Evolutionary conservation across 2,888 invertebrate species (phyloP), one percentile per base, ranked within the genome.

Genomic region (Bimastos eiseni): DNA sequence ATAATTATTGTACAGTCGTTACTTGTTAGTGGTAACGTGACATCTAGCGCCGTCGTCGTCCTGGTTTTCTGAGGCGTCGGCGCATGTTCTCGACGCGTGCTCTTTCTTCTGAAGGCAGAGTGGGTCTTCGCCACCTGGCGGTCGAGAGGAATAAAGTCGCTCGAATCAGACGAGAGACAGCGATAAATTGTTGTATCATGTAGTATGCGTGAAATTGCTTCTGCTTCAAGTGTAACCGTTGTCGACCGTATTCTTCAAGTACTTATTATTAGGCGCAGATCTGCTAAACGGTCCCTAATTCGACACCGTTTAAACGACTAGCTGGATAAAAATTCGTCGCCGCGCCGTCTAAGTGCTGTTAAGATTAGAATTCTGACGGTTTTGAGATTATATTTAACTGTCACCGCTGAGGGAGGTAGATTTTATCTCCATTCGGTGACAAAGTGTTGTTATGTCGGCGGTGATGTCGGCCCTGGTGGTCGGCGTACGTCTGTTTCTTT

Each of bases 371-470:
- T 70, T 70, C 6, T 70, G 70, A 70, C 70, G n/a, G 11, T 70
- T 70, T 70, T 70, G n/a, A 70, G 70, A 70, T 70, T n/a, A 70
- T n/a, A 70, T 70, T 70, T 30, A 70, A 70, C n/a, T 70, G 70
- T 17, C 21, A 11, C 70, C 30, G 49, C 8, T 2, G 55, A 55
- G 24, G 55, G 24, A 30, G 55, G 55, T 11, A 19, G 2, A 1
- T 21, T 49, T 49, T 49, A 17, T 1, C 17, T n/a, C 21, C 1
- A 21, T 21, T 17, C 70, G 30, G 30, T 70, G 70, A 70, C 70
- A 70, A 49, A 49, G 70, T 70, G 70, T 70, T 70, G n/a, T 70
- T 70, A 70, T 70, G 70, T 70, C 70, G 70, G 70, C 70, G 55
- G 55, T 4, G 3, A 2, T 44, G 49, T n/a, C n/a, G n/a, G 70